Conservation (phyloP, 23 tunicate genomes). For the Halocynthia aurantium region DNA sequence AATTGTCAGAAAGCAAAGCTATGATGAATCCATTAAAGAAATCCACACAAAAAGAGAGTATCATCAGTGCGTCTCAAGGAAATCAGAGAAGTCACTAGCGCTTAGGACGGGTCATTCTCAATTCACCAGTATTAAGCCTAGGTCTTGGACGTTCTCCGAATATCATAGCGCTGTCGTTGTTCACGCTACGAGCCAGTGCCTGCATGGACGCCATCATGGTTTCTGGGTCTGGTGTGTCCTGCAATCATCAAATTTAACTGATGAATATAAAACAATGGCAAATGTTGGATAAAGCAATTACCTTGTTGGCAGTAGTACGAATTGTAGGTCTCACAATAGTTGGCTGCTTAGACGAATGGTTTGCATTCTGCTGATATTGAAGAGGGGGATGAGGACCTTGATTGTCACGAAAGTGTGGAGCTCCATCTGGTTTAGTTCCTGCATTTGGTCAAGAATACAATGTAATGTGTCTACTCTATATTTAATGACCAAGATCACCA, state of each 20-base stretch:
- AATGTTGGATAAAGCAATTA: too few relatives aligned
- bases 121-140: slow-evolving; percentile 18
- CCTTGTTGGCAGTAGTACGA: too few relatives aligned
- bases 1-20: too few relatives aligned
- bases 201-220: slow-evolving; percentile 70
- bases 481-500: not conserved
- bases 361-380: too few relatives aligned
- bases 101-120: not conserved
- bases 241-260: too few relatives aligned
- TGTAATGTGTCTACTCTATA: not conserved
- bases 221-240: slow-evolving; percentile 17
- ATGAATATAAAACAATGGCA: too few relatives aligned
- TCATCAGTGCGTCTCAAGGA: too few relatives aligned
- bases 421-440: slow-evolving; percentile 2
- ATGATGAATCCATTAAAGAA: too few relatives aligned
- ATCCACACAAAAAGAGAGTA: too few relatives aligned
- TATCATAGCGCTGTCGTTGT: slow-evolving; percentile 58
- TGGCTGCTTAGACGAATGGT: too few relatives aligned
- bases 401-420: not conserved
- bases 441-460: not conserved
- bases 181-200: slow-evolving; percentile 80
- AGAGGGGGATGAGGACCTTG: slow-evolving; percentile 8
- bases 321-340: too few relatives aligned
- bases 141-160: slow-evolving; percentile 89
- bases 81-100: too few relatives aligned